These are phyloP conservation scores for Carposina sasakii DNA, from an alignment of 1,140 invertebrate species.

Conservation along the genomic window DNA sequence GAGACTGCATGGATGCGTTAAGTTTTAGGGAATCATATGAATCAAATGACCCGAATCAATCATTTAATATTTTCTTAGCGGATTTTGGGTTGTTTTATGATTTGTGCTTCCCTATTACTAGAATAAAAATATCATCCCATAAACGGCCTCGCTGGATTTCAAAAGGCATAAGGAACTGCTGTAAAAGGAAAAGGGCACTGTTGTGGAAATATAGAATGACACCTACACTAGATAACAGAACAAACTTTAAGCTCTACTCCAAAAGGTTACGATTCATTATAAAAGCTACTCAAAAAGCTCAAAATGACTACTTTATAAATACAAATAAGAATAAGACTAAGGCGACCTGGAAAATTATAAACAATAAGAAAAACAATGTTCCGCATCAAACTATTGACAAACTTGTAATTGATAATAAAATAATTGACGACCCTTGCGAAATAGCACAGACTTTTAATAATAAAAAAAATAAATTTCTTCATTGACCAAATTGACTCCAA, in stretches of 20 bases:
- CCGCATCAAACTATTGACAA: background rate
- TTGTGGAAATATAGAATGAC: constrained; percentile 3
- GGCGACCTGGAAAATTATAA: constrained; percentile 7
- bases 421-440: background rate
- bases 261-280: background rate
- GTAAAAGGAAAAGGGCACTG: constrained; percentile 2
- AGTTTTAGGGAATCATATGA: constrained; percentile 6
- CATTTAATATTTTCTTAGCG: background rate
- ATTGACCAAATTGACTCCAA: too few species aligned
- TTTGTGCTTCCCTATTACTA: constrained; percentile 2
- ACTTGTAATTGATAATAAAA: background rate
- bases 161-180: background rate
- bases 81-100: constrained; percentile 6
- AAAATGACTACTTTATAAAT: constrained; percentile 11
- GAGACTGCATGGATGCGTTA: background rate
- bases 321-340: background rate
- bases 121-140: background rate
- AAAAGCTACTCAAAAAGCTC: background rate
- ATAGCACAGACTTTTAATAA: background rate
- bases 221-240: background rate
- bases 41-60: background rate
- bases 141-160: constrained; percentile 3
- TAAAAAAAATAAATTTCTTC: too few species aligned
- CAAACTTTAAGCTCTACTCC: background rate
- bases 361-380: background rate